Evolutionary conservation across 2,113 vertebrate species (phyloP).

Genomic region (Marcusenius ussheri): DNA sequence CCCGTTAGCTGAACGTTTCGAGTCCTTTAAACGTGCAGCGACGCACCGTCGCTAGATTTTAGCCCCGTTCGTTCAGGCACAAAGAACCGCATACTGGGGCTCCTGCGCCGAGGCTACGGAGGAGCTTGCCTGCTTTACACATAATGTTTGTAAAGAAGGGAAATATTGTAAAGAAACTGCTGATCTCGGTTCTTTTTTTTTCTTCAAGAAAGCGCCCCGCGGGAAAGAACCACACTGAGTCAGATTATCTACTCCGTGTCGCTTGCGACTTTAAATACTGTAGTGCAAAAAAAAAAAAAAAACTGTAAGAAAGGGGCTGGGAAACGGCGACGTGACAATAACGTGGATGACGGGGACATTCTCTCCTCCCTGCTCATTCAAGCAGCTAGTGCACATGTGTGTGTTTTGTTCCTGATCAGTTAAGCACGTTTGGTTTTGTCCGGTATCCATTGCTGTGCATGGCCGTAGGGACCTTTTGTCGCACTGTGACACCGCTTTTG

Average conservation of each 20-base stretch:
- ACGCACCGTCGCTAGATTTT: slow-evolving; percentile 13
- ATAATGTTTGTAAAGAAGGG: slow-evolving; percentile 26
- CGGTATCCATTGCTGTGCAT: neutral
- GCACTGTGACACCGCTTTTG: neutral
- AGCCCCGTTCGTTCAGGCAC: slow-evolving; percentile 41
- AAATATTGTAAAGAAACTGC: slow-evolving; percentile 29
- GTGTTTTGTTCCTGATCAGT: neutral
- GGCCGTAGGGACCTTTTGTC: neutral
- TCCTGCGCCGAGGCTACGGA: slow-evolving; percentile 20
- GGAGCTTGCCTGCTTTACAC: slow-evolving; percentile 1
- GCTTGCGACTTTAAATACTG: neutral
- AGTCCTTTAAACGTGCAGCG: neutral
- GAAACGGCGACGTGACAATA: neutral
- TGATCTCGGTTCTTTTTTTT: slow-evolving; percentile 23
- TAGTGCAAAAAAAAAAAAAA: neutral
- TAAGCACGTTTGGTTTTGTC: neutral
- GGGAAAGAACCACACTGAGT: slow-evolving; percentile 7
- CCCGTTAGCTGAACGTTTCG: neutral
- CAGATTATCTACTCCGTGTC: neutral
- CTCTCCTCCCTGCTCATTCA: neutral
- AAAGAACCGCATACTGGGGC: slow-evolving; percentile 35
- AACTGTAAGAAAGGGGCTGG: neutral
- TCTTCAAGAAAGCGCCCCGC: slow-evolving; percentile 31
- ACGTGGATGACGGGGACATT: neutral
- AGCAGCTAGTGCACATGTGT: neutral